Conservation (phyloP, 2,888 invertebrate genomes). For the Cheilosia scutellata region DNA sequence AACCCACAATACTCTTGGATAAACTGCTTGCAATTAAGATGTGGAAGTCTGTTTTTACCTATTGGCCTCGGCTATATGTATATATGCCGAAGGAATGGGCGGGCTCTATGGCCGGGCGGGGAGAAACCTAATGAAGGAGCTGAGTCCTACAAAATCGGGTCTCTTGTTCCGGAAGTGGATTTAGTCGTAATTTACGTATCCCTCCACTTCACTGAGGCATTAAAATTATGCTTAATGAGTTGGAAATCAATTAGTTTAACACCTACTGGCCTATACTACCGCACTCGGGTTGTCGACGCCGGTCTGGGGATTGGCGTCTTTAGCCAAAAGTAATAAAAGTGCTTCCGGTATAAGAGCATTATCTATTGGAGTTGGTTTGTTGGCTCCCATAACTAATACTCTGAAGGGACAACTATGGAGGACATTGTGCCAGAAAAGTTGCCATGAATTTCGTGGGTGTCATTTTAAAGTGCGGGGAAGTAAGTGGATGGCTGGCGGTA, state of each 20-base stretch:
- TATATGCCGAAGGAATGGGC: neutral
- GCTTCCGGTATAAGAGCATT: constrained; percentile 12
- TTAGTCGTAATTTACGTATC: constrained; percentile 57
- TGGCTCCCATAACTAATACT: constrained; percentile 20
- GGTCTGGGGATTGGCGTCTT: neutral
- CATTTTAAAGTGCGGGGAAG: neutral
- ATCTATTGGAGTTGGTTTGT: constrained; percentile 18
- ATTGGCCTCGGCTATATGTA: neutral
- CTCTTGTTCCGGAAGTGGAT: constrained; percentile 34
- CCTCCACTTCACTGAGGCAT: constrained; percentile 40
- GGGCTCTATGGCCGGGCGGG: too few relatives aligned
- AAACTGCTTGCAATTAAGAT: constrained; percentile 56
- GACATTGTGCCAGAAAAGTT: constrained; percentile 34
- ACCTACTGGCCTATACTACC: constrained; percentile 37
- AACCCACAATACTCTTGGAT: constrained; percentile 53
- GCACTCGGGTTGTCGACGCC: neutral
- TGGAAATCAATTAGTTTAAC: constrained; percentile 72
- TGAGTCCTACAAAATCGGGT: constrained; percentile 39
- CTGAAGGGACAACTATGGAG: constrained; percentile 13
- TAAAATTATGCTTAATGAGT: constrained; percentile 71
- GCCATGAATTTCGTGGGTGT: constrained; percentile 2
- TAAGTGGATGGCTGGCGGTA: neutral
- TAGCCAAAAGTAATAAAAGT: constrained; percentile 35
- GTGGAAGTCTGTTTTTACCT: constrained; percentile 55
- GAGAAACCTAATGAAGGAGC: neutral